Percentiles rank a stretch among this genome's conserved stretches.
phyloP scores from a whole-genome alignment of 2,888 invertebrate species.

The Entomobrya proxima region DNA sequence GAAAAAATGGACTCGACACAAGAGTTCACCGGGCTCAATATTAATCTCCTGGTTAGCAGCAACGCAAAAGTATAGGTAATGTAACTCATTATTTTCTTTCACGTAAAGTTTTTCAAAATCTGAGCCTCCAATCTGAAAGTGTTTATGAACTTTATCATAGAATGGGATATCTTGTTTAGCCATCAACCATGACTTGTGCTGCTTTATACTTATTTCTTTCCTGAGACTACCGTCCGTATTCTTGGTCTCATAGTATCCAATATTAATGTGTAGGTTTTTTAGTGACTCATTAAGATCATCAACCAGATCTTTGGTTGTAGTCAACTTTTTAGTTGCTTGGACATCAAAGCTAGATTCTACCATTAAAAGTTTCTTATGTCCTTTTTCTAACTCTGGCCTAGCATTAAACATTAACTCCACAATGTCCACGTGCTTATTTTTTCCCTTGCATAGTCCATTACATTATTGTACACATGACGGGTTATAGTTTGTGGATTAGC shows the following conservation, averaged over 20 bases:
- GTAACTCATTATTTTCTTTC: background rate
- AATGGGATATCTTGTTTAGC: background rate
- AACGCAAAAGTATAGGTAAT: background rate
- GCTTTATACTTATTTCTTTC: background rate
- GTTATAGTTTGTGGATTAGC: background rate
- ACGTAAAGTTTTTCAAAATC: background rate
- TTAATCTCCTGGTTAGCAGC: background rate
- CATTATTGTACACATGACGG: background rate
- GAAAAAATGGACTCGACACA: background rate
- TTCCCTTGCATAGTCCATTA: background rate
- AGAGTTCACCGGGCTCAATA: background rate
- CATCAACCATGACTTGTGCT: background rate
- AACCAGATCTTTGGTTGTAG: background rate
- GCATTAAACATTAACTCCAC: background rate
- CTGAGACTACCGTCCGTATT: background rate
- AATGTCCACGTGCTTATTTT: background rate
- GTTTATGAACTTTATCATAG: background rate
- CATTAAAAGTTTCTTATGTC: background rate
- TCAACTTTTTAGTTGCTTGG: background rate
- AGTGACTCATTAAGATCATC: background rate
- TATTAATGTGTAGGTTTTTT: background rate
- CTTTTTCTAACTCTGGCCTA: background rate
- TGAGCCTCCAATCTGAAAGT: background rate
- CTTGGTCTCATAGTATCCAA: background rate
- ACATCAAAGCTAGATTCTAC: background rate